A percentile compares a stretch with the other conserved stretches of the same genome.
Conservation (phyloP, 2,888 invertebrate genomes). For the Achlya flavicornis region DNA sequence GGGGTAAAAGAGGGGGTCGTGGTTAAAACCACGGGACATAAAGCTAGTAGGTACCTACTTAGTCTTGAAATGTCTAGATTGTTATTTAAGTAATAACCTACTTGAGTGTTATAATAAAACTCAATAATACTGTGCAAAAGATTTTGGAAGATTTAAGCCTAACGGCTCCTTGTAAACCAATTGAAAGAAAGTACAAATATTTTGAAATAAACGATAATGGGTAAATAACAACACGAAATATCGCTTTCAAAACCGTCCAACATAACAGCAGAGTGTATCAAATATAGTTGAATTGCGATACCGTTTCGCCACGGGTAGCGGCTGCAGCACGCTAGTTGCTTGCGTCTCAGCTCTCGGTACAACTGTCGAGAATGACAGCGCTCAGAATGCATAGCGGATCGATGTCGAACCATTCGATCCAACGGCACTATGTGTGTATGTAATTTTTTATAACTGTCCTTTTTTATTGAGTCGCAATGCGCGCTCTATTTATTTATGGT, state of each 20-base stretch:
- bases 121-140: no score
- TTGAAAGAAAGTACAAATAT: neutral
- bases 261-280: neutral
- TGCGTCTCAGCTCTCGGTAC: neutral
- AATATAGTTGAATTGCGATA: neutral
- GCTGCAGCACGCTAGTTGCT: neutral
- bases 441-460: slow-evolving; percentile 2
- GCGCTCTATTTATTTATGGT: neutral
- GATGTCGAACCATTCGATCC: slow-evolving; percentile 20
- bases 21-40: no score
- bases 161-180: no score
- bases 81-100: no score
- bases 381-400: slow-evolving; percentile 14
- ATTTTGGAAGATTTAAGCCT: no score
- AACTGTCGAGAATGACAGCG: slow-evolving; percentile 2
- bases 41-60: no score
- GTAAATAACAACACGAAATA: neutral
- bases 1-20: no score
- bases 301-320: neutral
- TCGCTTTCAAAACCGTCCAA: neutral
- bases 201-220: neutral
- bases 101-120: no score
- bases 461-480: neutral
- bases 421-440: slow-evolving; percentile 12
- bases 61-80: no score